Evolutionary conservation across 1,140 invertebrate species (phyloP).

Genomic region (Philaenus spumarius): DNA sequence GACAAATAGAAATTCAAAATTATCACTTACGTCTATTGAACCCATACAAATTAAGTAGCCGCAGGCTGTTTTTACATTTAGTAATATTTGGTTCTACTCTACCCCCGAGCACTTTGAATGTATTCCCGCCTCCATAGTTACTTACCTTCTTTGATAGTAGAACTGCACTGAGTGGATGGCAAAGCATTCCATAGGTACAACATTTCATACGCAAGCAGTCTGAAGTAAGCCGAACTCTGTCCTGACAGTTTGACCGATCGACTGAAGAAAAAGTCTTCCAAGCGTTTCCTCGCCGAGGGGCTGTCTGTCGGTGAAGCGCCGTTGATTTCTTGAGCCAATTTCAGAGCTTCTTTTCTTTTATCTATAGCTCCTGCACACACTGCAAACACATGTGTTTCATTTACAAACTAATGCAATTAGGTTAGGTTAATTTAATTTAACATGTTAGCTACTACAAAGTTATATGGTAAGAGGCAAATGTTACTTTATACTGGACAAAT

Average conservation of each 20-base stretch:
- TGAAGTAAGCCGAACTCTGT: conserved; percentile 26
- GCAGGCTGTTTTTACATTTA: too few relatives aligned
- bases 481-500: too few relatives aligned
- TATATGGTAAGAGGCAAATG: too few relatives aligned
- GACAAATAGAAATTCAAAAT: too few relatives aligned
- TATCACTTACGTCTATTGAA: too few relatives aligned
- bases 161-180: conserved; percentile 40
- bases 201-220: conserved; percentile 57
- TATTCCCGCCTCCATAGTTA: too few relatives aligned
- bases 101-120: too few relatives aligned
- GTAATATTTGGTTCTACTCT: neutral
- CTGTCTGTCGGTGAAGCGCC: neutral
- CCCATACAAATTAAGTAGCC: too few relatives aligned
- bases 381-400: conserved; percentile 4
- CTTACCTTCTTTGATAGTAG: conserved; percentile 20
- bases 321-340: conserved; percentile 8
- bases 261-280: conserved; percentile 16
- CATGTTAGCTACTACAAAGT: too few relatives aligned
- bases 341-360: conserved; percentile 5
- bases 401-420: too few relatives aligned
- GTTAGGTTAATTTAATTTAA: too few relatives aligned
- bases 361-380: conserved; percentile 16
- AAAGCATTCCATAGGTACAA: conserved; percentile 67
- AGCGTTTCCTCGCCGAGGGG: neutral
- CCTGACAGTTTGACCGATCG: neutral